A percentile compares a stretch with the other conserved stretches of the same genome.
Evolutionary conservation across 2,113 vertebrate species (phyloP).

Genomic region (Loxodonta africana): DNA sequence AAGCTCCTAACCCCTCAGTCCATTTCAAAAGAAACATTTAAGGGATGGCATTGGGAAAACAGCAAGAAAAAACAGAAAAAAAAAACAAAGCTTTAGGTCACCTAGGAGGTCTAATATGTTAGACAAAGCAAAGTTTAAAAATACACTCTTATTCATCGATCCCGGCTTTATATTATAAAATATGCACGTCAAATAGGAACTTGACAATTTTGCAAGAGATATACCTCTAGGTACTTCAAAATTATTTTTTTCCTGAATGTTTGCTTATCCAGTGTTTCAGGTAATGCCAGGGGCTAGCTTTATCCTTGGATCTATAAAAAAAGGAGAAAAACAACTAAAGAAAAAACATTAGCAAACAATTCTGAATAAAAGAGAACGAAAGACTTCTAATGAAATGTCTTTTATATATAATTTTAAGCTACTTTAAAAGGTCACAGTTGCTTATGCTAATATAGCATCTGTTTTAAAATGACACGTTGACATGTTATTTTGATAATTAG

Average conservation of each 20-base stretch:
- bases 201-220: background rate
- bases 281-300: background rate
- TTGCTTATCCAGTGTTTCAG: constrained; percentile 21
- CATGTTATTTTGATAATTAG: constrained; percentile 41
- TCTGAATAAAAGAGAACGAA: constrained; percentile 54
- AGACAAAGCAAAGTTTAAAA: constrained; percentile 35
- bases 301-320: constrained; percentile 32
- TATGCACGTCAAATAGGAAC: background rate
- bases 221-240: background rate
- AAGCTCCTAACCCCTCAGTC: background rate
- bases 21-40: background rate
- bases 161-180: background rate
- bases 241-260: background rate
- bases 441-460: background rate
- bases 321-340: background rate
- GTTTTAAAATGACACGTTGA: background rate
- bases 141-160: background rate
- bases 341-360: background rate
- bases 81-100: background rate
- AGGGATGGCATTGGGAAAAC: background rate
- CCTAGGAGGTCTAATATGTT: background rate
- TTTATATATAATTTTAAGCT: constrained; percentile 42
- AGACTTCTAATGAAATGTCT: constrained; percentile 1
- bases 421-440: constrained; percentile 13
- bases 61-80: background rate